Evolutionary conservation across 2,113 vertebrate species (phyloP).

Genomic region (Aleadryas rufinucha): DNA sequence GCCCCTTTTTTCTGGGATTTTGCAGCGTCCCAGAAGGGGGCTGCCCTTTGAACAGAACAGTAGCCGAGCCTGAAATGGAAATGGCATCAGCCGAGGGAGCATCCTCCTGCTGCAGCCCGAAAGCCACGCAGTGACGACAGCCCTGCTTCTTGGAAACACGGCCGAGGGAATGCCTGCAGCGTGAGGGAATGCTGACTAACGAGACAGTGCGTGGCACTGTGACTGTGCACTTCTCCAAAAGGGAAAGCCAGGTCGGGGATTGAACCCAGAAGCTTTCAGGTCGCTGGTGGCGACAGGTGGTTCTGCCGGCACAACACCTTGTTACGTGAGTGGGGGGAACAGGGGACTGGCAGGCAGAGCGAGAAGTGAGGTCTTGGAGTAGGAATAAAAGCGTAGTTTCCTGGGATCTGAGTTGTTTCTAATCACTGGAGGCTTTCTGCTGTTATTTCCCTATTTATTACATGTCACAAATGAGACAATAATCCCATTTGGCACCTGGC

Average conservation of each 20-base stretch:
- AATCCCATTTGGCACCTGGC: not conserved
- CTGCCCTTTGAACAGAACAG: not conserved
- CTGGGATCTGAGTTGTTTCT: not conserved
- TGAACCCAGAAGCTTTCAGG: not conserved
- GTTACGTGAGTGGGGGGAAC: accelerated
- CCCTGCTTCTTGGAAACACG: not conserved
- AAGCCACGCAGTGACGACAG: not conserved
- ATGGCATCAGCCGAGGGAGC: not conserved
- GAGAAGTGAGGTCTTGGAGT: not conserved
- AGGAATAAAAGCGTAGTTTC: not conserved
- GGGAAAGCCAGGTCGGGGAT: not conserved
- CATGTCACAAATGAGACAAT: not conserved
- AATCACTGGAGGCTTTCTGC: not conserved
- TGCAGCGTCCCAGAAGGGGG: not conserved
- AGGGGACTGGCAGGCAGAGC: not conserved
- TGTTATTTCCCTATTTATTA: not conserved
- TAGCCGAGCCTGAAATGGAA: not conserved
- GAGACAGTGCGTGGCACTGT: not conserved
- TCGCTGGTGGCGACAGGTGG: accelerated
- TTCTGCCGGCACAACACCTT: not conserved
- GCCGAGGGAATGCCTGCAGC: not conserved
- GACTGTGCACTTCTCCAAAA: not conserved
- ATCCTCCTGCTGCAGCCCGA: not conserved
- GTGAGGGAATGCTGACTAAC: not conserved
- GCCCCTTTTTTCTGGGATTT: not conserved